Base-by-base conservation (phyloP, 92 coral and sea anemone genomes). In the Porites divaricata region DNA sequence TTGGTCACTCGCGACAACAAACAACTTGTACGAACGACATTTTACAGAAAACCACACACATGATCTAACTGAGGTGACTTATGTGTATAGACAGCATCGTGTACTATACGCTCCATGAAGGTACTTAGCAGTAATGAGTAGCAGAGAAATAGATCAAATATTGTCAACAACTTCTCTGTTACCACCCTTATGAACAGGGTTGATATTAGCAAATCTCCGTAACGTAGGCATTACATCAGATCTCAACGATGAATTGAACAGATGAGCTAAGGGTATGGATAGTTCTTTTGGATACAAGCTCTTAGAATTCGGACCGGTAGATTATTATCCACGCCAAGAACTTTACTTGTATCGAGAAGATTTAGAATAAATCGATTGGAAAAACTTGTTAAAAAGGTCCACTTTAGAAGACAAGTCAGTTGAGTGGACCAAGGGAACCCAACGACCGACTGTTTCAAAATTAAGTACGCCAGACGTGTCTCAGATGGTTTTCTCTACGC, bases 311-410 rank as follows among this genome's bases (percentile, higher is more conserved):
- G 48, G 75, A 56, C 16, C 51, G 85, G 85, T 81, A 81, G n/a
- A 53, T 69, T 81, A 53, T 69, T 81, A 56, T 69, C 85, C 85
- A 80, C 65, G 16, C 68, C 85, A 81, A 77, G 85, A 52, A 24
- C 54, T 75, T 80, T 80, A 50, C 53, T 67, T 6, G 22, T 68
- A 13, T 80, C 65, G 23, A 51, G 41, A 28, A 28, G 41, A 28
- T 28, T 28, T 28, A 28, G 4, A 28, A 28, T 28, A 28, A 28
- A 28, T 28, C 0, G 41, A 28, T 28, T 28, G 41, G 41, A 28
- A 28, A 28, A 28, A 28, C 41, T 2, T 28, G 41, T 28, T 28
- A 2, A 28, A 28, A 28, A 28, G 41, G 4, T 28, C 41, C 41
- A 28, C 41, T 28, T 28, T 28, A 5, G 41, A 28, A 2, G 41